Percentiles rank a stretch among this genome's conserved stretches.
Evolutionary conservation across 2,888 invertebrate species (phyloP).

Genomic region (Drosophila meridiana): DNA sequence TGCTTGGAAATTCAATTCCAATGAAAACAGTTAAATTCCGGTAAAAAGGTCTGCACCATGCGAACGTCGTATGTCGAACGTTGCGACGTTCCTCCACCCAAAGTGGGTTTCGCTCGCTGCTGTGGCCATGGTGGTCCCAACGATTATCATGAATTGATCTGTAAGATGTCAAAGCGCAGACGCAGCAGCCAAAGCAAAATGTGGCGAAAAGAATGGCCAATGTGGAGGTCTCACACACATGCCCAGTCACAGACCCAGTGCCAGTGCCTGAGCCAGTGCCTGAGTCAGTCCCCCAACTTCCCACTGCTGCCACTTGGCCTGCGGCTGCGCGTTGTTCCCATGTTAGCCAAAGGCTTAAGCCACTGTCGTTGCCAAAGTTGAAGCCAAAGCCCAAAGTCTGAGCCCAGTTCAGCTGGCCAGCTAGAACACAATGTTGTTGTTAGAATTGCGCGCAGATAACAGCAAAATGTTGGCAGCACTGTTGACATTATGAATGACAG

Average conservation of each 20-base stretch:
- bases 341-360: constrained; percentile 35
- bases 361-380: constrained; percentile 33
- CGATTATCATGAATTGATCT: constrained; percentile 84
- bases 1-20: constrained; percentile 73
- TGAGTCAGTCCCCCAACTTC: constrained; percentile 2
- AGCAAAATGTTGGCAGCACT: constrained; percentile 81
- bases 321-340: constrained; percentile 53
- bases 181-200: constrained; percentile 52
- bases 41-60: constrained; percentile 74
- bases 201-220: constrained; percentile 70
- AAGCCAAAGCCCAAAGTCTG: constrained; percentile 37
- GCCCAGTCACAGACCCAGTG: constrained; percentile 27
- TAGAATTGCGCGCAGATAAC: constrained; percentile 78
- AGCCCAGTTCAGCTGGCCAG: constrained; percentile 41
- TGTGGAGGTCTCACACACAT: constrained; percentile 69
- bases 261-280: not conserved
- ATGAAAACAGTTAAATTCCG: constrained; percentile 80
- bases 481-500: constrained; percentile 80
- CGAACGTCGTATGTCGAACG: constrained; percentile 53
- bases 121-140: constrained; percentile 77
- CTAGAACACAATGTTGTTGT: constrained; percentile 69
- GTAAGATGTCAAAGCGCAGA: constrained; percentile 83
- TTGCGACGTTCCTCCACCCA: constrained; percentile 56
- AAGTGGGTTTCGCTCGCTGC: constrained; percentile 58
- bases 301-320: constrained; percentile 62